These are phyloP conservation scores for Propithecus coquereli DNA, from an alignment of 2,113 vertebrate genomes.

Conservation along the genomic window DNA sequence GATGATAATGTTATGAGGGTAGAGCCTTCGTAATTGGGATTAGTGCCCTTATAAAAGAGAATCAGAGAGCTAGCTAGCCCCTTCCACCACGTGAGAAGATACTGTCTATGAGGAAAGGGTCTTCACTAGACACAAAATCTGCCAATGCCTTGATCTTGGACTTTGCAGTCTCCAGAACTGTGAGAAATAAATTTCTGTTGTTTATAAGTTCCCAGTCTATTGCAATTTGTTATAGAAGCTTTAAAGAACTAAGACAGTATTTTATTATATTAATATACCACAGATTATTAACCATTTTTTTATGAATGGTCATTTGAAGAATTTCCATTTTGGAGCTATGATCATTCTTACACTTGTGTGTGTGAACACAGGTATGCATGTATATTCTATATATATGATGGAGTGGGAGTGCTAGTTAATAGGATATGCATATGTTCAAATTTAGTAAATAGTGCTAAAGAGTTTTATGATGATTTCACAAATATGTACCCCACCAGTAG, in stretches of 20 bases:
- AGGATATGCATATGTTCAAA: background rate
- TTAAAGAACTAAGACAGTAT: background rate
- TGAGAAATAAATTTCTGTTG: background rate
- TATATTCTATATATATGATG: background rate
- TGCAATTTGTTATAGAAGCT: background rate
- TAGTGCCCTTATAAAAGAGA: background rate
- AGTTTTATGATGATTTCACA: conserved; percentile 25
- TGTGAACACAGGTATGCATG: background rate
- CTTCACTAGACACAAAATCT: background rate
- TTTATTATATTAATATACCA: background rate
- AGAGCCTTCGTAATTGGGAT: background rate
- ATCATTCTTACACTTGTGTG: background rate
- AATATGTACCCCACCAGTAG: background rate
- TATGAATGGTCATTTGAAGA: background rate
- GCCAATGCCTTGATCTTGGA: background rate
- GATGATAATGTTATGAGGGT: background rate
- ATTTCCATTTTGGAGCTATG: background rate
- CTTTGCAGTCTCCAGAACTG: background rate
- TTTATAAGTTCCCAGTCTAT: background rate
- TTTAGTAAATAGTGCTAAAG: background rate
- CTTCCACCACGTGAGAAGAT: background rate
- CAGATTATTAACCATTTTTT: background rate
- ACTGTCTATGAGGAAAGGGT: background rate
- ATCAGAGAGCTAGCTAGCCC: background rate
- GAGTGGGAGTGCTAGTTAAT: background rate